Evolutionary conservation across 2,113 vertebrate genomes (phyloP), one percentile per base, ranked within the genome.

Genomic region (Cephalopholis sonnerati): DNA sequence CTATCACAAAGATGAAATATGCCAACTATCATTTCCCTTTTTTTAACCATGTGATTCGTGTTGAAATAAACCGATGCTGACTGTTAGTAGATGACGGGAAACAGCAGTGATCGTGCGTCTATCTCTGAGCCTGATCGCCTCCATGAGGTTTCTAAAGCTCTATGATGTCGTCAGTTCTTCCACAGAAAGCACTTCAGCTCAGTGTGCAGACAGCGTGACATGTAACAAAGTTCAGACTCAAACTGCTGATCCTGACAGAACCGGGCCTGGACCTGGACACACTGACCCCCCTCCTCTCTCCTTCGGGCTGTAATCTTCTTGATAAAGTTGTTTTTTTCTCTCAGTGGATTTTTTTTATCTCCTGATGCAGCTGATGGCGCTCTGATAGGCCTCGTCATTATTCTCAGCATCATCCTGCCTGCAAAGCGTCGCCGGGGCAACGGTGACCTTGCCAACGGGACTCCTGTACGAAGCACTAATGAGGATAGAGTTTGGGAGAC

Each of bases 301-400:
- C 58, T 41, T 64, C 71, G 58, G 77, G 63, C 77, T 71, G 67
- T 76, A 84, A 86, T 91, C 81, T 74, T 51, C 50, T 61, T 29
- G 71, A 79, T 76, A 63, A 74, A 65, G 27, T 74, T 58, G 50
- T 74, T 81, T 74, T 71, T 72, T 29, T 8, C 69, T 63, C 29
- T 64, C n/a, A 0, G 9, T 61, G 39, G 46, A 55, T 53, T 25
- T 71, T 16, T n/a, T 39, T 68, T 29, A 64, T 67, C 66, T 79
- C 74, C 74, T 3, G 39, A 67, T 69, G 77, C 59, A 55, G 83
- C 74, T 78, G 77, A 83, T 81, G 81, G 62, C 3, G 57, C 75
- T 72, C 76, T 25, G 76, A 89, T 75, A 87, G 64, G 41, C 77
- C 68, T 86, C 61, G 74, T 87, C 85, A 86, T 93, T 91, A 92